Base-by-base conservation (phyloP, 1,140 invertebrate species). In the Belonocnema kinseyi region DNA sequence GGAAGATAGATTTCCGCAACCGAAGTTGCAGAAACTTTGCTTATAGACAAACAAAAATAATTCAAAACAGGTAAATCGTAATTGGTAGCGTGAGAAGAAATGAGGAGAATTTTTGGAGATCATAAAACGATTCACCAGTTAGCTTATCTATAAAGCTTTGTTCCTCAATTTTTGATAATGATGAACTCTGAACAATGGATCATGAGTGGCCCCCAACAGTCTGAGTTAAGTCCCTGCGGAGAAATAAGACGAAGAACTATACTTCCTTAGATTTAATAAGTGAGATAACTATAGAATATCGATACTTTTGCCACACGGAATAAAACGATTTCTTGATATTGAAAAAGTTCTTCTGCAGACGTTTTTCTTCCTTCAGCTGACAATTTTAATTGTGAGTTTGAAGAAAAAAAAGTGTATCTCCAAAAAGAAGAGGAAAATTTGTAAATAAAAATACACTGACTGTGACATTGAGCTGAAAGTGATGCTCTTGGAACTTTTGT, bases 1-100 rank as follows among this genome's bases (percentile, higher is more conserved):
- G 86, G 75, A 26, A 79, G 83, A 86, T 87, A 87, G 81, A 83
- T 80, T 54, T 75, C 58, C 72, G 61, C 76, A 74, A 78, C 77
- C 79, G 80, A 84, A 78, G 80, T 77, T 77, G 76, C 71, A 70
- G 70, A 33, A 75, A 77, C 71, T 53, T n/a, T n/a, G 61, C 61
- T 66, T 66, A 14, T n/a, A 66, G 33, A 66, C 33, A 33, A 40
- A 21, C n/a, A 33, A 40, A 26, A 66, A 46, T 66, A 66, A 33
- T 66, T 66, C 40, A 46, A 26, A 66, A 14, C 40, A n/a, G 12
- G 40, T 46, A 50, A 73, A 58, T 81, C 33, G 19, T n/a, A 72
- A 17, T 17, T 17, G n/a, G 16, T 17, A 33, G 74, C n/a, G 17
- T n/a, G 16, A 75, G 6, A 33, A 33, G 14, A 66, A 66, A 14